Evolutionary conservation across 30 jellyfish, hydroid and myxozoan species (phyloP), one percentile per base, ranked within the genome.

Genomic region (Catostylus mosaicus): DNA sequence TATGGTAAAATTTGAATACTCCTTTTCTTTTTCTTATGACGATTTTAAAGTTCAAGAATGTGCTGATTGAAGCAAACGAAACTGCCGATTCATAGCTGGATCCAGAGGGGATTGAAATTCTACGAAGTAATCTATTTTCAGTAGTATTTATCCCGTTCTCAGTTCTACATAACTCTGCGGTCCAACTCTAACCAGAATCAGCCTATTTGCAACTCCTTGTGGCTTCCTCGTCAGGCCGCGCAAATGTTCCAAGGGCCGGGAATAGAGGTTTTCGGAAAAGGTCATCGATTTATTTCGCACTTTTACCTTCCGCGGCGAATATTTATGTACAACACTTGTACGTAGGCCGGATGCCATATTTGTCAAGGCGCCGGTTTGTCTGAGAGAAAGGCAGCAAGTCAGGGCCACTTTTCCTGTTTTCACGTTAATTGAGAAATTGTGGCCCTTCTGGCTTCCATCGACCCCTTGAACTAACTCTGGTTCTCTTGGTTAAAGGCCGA

Each of bases 341-440:
- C 67, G 18, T 66, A 67, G 88, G 85, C 96, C 96, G 96, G 96
- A 87, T 77, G 82, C 46, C 89, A 61, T 87, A 78, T 78, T 66
- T 69, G 87, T 52, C 79, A 34, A 70, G 96, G 96, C 96, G 96
- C 96, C 96, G 66, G 82, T 59, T 33, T 62, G 96, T 74, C 96
- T 78, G 88, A 36, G 7, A 37, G 33, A 16, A 27, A 8, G 18
- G 78, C 33, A 60, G 59, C 74, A 61, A 60, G 40, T 26, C 32
- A 26, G 63, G 77, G 60, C 36, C 71, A 38, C 61, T 59, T 75
- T 85, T 85, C 95, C 95, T 85, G 95, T 73, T 73, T 61, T 85
- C 48, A 36, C 27, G 20, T 37, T 48, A 19, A 68, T 23, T 23
- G 24, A 33, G 37, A 59, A 59, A 23, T 59, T 8, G 71, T 27